Conservation (phyloP, 2,888 invertebrate genomes). For the Nephrotoma appendiculata region DNA sequence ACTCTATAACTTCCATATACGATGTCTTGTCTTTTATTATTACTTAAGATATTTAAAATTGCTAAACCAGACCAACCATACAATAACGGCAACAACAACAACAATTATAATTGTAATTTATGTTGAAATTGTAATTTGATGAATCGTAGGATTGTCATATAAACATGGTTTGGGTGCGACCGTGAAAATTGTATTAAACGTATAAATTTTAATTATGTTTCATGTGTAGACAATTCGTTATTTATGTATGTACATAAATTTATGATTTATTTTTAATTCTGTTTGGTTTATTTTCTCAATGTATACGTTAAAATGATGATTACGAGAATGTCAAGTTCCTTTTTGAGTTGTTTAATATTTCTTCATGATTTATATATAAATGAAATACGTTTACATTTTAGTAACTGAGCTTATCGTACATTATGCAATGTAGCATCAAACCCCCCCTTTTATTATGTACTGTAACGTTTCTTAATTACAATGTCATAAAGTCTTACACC, state of each 20-base stretch:
- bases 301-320: not conserved
- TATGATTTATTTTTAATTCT: not conserved
- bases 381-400: not conserved
- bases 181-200: not conserved
- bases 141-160: not conserved
- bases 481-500: not conserved
- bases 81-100: not conserved
- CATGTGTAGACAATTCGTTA: not conserved
- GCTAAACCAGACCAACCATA: not conserved
- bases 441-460: not conserved
- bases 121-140: slow-evolving; percentile 1
- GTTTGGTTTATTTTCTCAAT: not conserved
- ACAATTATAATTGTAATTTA: slow-evolving; percentile 2
- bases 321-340: not conserved
- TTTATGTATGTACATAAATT: not conserved
- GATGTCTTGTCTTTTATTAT: not conserved
- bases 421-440: not conserved
- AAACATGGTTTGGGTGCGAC: not conserved
- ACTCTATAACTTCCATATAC: not conserved
- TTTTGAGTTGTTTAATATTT: not conserved
- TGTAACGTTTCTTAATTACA: not conserved
- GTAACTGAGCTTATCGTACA: not conserved
- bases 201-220: not conserved
- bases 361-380: not conserved
- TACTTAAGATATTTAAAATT: not conserved